Percentiles rank a stretch among this genome's conserved stretches.
Evolutionary conservation across 2,113 vertebrate genomes (phyloP).

Genomic region (Choloepus hoffmanni): DNA sequence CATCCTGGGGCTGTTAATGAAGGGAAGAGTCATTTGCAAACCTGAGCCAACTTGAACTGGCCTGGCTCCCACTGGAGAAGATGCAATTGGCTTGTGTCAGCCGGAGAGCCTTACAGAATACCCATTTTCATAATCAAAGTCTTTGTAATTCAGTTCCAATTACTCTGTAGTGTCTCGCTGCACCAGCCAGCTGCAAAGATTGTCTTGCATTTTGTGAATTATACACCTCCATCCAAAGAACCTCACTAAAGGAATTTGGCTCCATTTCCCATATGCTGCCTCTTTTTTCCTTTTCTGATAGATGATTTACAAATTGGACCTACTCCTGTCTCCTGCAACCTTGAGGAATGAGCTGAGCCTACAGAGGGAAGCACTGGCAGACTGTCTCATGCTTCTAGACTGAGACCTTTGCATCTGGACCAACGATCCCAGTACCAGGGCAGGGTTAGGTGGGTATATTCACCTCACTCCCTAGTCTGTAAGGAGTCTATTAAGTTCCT

Average conservation of each 20-base stretch:
- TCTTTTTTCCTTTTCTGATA: slow-evolving; percentile 39
- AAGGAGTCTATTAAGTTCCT: not conserved
- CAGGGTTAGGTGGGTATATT: not conserved
- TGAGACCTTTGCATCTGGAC: not conserved
- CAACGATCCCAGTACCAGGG: not conserved
- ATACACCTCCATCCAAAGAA: slow-evolving; percentile 61
- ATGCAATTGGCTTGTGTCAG: slow-evolving; percentile 23
- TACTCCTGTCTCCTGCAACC: slow-evolving; percentile 45
- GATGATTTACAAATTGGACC: slow-evolving; percentile 61
- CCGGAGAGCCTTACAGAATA: slow-evolving; percentile 64
- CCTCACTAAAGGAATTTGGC: slow-evolving; percentile 69
- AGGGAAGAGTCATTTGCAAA: slow-evolving; percentile 53
- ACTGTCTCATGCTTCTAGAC: not conserved
- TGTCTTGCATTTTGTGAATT: slow-evolving; percentile 76
- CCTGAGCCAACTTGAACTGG: not conserved
- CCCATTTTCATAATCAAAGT: slow-evolving; percentile 62
- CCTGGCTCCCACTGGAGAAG: slow-evolving; percentile 10
- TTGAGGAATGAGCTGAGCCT: slow-evolving; percentile 25
- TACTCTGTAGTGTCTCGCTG: not conserved
- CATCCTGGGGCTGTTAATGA: slow-evolving; percentile 49
- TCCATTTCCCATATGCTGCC: slow-evolving; percentile 79
- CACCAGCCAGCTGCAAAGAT: slow-evolving; percentile 61
- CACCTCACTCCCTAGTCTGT: not conserved
- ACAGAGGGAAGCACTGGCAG: not conserved
- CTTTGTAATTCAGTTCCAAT: slow-evolving; percentile 76